Base-by-base conservation (phyloP, 2,113 vertebrate genomes). In the Melozone crissalis region DNA sequence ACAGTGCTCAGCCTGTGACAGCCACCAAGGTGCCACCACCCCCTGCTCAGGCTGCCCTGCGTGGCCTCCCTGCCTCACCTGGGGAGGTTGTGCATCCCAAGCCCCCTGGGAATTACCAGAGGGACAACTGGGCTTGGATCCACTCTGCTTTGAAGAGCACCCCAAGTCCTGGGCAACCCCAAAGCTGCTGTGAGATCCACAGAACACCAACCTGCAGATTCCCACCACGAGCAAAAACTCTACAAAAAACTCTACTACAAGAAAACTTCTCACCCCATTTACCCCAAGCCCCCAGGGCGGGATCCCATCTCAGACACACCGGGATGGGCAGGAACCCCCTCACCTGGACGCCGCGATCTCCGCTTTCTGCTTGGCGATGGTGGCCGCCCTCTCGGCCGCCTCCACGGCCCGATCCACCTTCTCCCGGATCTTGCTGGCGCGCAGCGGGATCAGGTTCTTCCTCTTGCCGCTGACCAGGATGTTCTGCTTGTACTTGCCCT, bases 401-500 rank as follows among this genome's bases (percentile, higher is more conserved):
- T 99, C 99, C 5, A 99, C 96, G 0, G 99, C 99, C 2, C 99
- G 98, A 96, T 99, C 99, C 97, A 99, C 99, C 97, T 99, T 99
- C 98, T 99, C 99, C 1, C 99, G 97, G 98, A 99, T 99, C 97
- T 99, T 99, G 97, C 99, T 99, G 97, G 99, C 99, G 30, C 99
- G 97, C 96, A 99, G 98, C 1, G 99, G 99, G 97, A 99, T 99
- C 77, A 99, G 98, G 97, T 99, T 99, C 98, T 99, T 99, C 96
- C 99, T 98, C 93, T 99, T 99, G 71, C 99, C 99, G 27, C 99
- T 99, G 89, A 99, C 99, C 65, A 99, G 98, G 44, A 98, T 90
- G 20, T 99, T 99, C 98, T 99, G 99, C 97, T 99, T 99, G 98
- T 99, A 99, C 97, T 99, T 99, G 71, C 99, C 99, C 94, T 99